These are phyloP conservation scores for Cantharis nigra DNA, from an alignment of 2,888 invertebrate species.

Conservation along the genomic window DNA sequence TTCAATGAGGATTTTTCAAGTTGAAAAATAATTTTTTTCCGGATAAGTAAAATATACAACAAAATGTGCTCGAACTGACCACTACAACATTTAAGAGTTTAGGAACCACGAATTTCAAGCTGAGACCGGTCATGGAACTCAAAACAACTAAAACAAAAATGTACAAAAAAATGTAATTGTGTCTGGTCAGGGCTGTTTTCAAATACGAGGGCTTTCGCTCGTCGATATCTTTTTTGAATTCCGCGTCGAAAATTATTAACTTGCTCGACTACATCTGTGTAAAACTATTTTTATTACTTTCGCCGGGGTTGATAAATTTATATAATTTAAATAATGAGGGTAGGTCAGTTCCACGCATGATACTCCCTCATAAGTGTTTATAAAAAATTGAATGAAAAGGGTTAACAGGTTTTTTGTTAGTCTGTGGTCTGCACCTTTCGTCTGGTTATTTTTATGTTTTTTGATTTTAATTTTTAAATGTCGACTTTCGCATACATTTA, in stretches of 20 bases:
- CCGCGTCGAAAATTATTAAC: neutral
- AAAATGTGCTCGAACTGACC: slow-evolving; percentile 47
- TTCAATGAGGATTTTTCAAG: neutral
- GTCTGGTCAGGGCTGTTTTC: slow-evolving; percentile 52
- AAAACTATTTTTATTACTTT: neutral
- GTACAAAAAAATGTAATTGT: slow-evolving; percentile 49
- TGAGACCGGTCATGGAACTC: slow-evolving; percentile 50
- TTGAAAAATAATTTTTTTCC: neutral
- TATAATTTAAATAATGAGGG: neutral
- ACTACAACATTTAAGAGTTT: slow-evolving; percentile 54
- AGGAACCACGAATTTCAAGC: slow-evolving; percentile 46
- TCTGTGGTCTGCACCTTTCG: neutral
- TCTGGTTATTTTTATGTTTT: neutral
- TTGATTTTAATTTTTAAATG: neutral
- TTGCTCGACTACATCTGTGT: neutral
- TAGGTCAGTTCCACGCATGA: slow-evolving; percentile 20
- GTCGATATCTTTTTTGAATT: neutral
- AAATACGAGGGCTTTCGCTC: slow-evolving; percentile 6
- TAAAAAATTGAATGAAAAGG: neutral
- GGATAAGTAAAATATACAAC: neutral
- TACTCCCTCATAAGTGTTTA: neutral
- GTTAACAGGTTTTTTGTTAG: neutral
- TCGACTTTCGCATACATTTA: neutral
- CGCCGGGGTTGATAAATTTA: neutral
- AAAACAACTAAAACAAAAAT: slow-evolving; percentile 33